Conservation (phyloP, 2,797 vertebrate species). For the Spondyliosoma cantharus region DNA sequence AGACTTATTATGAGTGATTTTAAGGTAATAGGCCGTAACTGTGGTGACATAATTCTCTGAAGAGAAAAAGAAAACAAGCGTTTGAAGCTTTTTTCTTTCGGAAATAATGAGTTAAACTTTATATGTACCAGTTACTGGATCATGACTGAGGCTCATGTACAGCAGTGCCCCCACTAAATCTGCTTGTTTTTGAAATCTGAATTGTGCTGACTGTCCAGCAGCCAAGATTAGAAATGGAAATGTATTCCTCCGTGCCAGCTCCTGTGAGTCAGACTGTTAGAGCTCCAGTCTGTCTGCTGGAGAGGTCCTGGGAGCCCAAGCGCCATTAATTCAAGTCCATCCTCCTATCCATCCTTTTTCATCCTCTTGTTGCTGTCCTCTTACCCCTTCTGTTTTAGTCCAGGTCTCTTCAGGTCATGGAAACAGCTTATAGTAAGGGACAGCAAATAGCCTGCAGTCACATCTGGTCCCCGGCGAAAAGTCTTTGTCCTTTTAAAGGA, state of each 20-base stretch:
- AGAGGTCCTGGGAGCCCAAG: constrained; percentile 42
- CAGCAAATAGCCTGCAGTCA: background rate
- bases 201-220: constrained; percentile 54
- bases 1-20: background rate
- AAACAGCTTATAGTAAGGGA: background rate
- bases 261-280: constrained; percentile 45
- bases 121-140: background rate
- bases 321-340: constrained; percentile 36
- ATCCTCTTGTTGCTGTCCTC: background rate
- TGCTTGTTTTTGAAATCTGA: constrained; percentile 37
- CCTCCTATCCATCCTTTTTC: constrained; percentile 17
- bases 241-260: constrained; percentile 43
- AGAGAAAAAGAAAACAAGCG: background rate
- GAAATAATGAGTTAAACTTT: background rate
- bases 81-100: background rate
- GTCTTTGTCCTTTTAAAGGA: background rate
- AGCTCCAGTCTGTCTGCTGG: constrained; percentile 37
- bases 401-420: constrained; percentile 1
- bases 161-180: constrained; percentile 13
- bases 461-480: background rate
- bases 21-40: background rate
- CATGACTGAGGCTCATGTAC: constrained; percentile 2
- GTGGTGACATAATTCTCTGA: background rate
- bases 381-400: background rate
- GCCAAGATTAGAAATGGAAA: constrained; percentile 64